phyloP scores from a whole-genome alignment of 2,113 vertebrate species.

The Corythaixoides concolor region DNA sequence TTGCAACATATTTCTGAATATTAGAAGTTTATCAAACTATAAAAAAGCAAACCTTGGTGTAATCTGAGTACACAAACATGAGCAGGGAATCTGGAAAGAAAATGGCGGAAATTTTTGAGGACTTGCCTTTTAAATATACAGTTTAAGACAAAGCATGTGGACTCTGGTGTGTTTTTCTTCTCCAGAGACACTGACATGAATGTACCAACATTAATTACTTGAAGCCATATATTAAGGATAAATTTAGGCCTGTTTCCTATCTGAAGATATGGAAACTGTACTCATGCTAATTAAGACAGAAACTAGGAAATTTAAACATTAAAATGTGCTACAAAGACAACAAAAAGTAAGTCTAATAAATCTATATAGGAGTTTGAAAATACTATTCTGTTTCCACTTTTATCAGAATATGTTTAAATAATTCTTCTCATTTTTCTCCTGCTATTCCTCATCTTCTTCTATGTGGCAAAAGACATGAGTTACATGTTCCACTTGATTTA shows the following conservation, averaged over 20 bases:
- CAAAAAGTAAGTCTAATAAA: neutral
- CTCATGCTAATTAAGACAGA: neutral
- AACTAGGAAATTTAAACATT: neutral
- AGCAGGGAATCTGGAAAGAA: neutral
- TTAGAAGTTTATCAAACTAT: neutral
- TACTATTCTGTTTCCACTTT: neutral
- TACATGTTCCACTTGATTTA: neutral
- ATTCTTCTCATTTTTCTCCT: neutral
- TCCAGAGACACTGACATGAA: neutral
- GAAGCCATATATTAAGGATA: neutral
- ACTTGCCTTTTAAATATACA: neutral
- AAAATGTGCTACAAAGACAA: neutral
- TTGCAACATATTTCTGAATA: neutral
- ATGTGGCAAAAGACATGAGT: neutral
- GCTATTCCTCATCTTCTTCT: neutral
- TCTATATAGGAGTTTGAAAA: neutral
- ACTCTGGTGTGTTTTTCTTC: neutral
- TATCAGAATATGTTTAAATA: neutral
- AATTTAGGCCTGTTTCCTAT: neutral
- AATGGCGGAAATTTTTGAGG: neutral
- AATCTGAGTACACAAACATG: neutral
- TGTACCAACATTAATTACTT: neutral
- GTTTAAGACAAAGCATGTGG: neutral
- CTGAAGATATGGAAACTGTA: neutral
- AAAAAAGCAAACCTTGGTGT: neutral